Evolutionary conservation across 2,888 invertebrate genomes (phyloP).

Genomic region (Saturnia japonica): DNA sequence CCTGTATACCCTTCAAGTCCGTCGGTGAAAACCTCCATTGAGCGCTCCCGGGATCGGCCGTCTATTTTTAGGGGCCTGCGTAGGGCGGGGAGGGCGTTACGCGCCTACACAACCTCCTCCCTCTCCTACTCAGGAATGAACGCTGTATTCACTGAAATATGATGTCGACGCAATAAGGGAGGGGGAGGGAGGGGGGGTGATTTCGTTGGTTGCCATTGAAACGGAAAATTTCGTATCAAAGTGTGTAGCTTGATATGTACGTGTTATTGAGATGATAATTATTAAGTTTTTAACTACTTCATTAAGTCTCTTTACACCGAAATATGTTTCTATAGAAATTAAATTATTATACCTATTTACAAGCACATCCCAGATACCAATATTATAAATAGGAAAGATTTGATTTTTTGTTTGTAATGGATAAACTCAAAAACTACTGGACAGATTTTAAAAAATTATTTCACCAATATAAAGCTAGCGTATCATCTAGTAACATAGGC

Average conservation of each 20-base stretch:
- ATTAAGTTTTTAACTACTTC: not conserved
- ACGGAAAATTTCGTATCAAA: conserved; percentile 48
- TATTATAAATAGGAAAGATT: too few relatives aligned
- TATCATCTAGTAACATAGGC: too few relatives aligned
- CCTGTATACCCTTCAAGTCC: conserved; percentile 18
- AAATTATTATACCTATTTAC: too few relatives aligned
- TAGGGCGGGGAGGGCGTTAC: conserved; percentile 51
- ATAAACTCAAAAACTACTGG: too few relatives aligned
- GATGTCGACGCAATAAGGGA: conserved; percentile 32
- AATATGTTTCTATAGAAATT: not conserved
- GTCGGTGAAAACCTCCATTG: conserved; percentile 57
- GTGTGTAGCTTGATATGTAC: conserved; percentile 35
- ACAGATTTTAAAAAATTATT: too few relatives aligned
- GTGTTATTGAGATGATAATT: conserved; percentile 14
- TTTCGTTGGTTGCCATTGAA: conserved; percentile 46
- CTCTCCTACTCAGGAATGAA: conserved; percentile 43
- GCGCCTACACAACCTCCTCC: conserved; percentile 36
- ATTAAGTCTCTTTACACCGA: not conserved
- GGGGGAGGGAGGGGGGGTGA: conserved; percentile 29
- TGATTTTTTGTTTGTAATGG: too few relatives aligned
- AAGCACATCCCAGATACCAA: too few relatives aligned
- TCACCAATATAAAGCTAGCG: too few relatives aligned
- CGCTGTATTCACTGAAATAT: conserved; percentile 55
- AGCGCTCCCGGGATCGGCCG: conserved; percentile 68
- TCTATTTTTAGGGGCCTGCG: conserved; percentile 75